Evolutionary conservation across 2,888 invertebrate species (phyloP), one percentile per base, ranked within the genome.

Genomic region (Hipparchia semele): DNA sequence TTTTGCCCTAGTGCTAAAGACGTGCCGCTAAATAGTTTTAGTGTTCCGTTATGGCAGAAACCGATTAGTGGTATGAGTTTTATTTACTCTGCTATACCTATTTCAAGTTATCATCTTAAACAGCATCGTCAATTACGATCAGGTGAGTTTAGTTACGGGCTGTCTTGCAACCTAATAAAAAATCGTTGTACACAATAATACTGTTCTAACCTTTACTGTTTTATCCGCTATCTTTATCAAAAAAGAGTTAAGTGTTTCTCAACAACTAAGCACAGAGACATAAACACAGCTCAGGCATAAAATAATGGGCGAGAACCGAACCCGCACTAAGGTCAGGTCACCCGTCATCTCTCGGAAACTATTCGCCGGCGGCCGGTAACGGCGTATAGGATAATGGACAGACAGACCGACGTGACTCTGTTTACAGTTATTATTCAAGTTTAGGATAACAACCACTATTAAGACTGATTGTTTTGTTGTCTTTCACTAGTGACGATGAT

Each of bases 361-460:
- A 72, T 75, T 76, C 78, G 77, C 76, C 72, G 73, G 75, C 70
- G 76, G 79, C 71, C 64, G 51, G 62, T 79, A 79, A 79, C 79
- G 79, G 79, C 67, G 73, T 70, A 65, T 71, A 62, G 69, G 68
- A 73, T 74, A 74, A 76, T 76, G 74, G 73, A 75, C 70, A 74
- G 70, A 72, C 65, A 73, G 71, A 72, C 67, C 72, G 68, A 65
- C 73, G 64, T 68, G 51, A 39, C 67, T 70, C 46, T 72, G 68
- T 68, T 62, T 62, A 67, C 61, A 62, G 56, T 62, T 62, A 61
- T 67, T 68, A 67, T 68, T 68, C 45, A 67, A 60, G 61, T 62
- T 72, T 56, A 62, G 12, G 53, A 69, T 69, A 69, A 23, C 46
- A 70, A 49, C 46, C 46, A 60, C 60, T 67, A 56, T 61, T 56